Base-by-base conservation (phyloP, 1,140 invertebrate species). In the Trichogramma pretiosum region DNA sequence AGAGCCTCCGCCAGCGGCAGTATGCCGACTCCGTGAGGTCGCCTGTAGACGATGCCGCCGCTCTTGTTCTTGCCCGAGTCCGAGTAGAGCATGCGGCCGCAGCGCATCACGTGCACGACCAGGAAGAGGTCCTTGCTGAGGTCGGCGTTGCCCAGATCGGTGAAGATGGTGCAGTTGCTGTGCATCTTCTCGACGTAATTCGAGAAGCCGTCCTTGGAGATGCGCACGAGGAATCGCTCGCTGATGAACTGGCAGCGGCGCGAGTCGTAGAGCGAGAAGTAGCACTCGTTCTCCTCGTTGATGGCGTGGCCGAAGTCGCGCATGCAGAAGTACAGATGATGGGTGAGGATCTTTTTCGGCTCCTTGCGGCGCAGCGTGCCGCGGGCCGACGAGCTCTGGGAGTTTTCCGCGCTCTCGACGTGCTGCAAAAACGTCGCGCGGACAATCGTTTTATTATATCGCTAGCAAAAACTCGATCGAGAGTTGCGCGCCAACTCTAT, bases 251-350 rank as follows among this genome's bases (percentile, higher is more conserved):
- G 77, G 45, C 76, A 76, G 46, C 81, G 77, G 56, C 79, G 80
- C 2, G 81, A 80, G 65, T 93, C 88, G 65, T 89, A 93, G 0
- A 95, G 64, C 35, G 87, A 89, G 58, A 94, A 85, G 55, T 89
- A 84, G 5, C 93, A 80, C 70, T 93, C 90, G 0, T 85, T 83
- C 60, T 92, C 88, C 65, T 94, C 90, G 0, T 87, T 87, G 13
- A 87, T 79, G 13, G 82, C 81, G 57, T 89, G 85, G 0, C 87
- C 85, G 62, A 92, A 92, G 62, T 92, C 87, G 7, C 88, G 69
- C 83, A 92, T 89, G 59, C 84, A 89, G 62, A 91, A 85, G 65
- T 88, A 89, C 8, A 93, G 70, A 63, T 92, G 87, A 65, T 91
- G 84, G 1, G 85, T 84, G 5, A 84, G 63, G 1, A 83, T 76